phyloP scores from a whole-genome alignment of 2,888 invertebrate species.

The Petrolisthes manimaculis region DNA sequence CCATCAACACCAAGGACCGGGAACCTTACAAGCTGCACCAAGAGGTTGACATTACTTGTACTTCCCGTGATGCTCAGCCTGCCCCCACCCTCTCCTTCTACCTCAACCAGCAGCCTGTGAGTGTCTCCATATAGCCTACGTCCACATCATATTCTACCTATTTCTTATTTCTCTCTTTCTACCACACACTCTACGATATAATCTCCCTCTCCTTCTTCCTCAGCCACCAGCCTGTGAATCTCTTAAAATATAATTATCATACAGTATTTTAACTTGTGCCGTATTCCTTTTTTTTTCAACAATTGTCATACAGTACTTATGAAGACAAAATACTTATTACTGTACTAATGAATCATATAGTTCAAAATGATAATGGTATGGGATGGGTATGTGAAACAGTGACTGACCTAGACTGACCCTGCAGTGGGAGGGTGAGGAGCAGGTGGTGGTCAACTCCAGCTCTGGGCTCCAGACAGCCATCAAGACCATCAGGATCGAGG shows the following conservation, averaged over 20 bases:
- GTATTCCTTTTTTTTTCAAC: no score
- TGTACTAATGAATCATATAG: background rate
- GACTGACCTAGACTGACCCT: conserved; percentile 17
- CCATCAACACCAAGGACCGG: conserved; percentile 15
- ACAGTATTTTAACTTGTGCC: no score
- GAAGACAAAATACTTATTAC: no score
- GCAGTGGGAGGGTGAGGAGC: conserved; percentile 11
- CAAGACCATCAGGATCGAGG: conserved; percentile 22
- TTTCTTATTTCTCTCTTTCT: no score
- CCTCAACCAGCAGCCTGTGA: conserved; percentile 65
- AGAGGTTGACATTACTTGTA: conserved; percentile 58
- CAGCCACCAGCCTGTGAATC: no score
- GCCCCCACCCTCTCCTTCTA: conserved; percentile 61
- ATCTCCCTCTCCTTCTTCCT: no score
- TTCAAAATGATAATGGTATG: background rate
- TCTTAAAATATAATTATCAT: no score
- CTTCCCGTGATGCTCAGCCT: conserved; percentile 58
- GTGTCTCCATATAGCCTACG: conserved; percentile 7
- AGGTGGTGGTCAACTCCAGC: background rate
- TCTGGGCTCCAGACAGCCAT: conserved; percentile 23
- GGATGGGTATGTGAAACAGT: background rate
- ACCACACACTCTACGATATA: no score
- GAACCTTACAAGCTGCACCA: conserved; percentile 42
- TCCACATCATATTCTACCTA: background rate
- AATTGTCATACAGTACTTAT: no score